Evolutionary conservation across 2,888 invertebrate species (phyloP).

Genomic region (Macrophya annulata): DNA sequence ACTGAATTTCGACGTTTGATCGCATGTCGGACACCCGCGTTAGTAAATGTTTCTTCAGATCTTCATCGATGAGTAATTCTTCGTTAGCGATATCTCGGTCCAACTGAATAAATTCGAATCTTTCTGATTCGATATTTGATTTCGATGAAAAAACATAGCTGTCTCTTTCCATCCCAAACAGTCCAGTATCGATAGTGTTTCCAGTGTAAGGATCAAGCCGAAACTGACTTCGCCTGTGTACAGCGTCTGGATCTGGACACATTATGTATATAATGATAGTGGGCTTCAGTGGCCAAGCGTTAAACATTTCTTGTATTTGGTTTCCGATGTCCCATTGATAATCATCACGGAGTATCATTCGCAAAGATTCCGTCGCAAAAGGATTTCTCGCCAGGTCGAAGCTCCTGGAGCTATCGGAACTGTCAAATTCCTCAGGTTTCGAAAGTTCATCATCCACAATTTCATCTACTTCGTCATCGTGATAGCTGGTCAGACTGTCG

Average conservation of each 20-base stretch:
- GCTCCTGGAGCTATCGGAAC: conserved; percentile 33
- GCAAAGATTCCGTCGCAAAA: conserved; percentile 24
- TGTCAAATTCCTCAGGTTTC: conserved; percentile 66
- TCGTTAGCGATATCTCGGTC: conserved; percentile 35
- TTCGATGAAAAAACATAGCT: conserved; percentile 64
- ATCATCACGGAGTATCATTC: conserved; percentile 49
- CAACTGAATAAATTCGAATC: conserved; percentile 65
- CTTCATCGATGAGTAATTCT: conserved; percentile 57
- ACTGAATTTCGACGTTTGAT: conserved; percentile 79
- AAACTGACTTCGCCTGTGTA: conserved; percentile 76
- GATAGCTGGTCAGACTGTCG: conserved; percentile 69
- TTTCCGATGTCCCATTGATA: conserved; percentile 57
- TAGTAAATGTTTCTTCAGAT: conserved; percentile 80
- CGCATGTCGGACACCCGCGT: conserved; percentile 80
- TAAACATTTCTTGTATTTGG: conserved; percentile 69
- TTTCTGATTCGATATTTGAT: conserved; percentile 58
- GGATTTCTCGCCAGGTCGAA: conserved; percentile 34
- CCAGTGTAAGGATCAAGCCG: conserved; percentile 73
- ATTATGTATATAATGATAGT: conserved; percentile 82
- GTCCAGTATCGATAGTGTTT: conserved; percentile 66
- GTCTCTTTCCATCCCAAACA: conserved; percentile 71
- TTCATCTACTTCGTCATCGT: conserved; percentile 68
- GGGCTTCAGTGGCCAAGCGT: conserved; percentile 77
- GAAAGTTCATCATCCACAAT: conserved; percentile 57
- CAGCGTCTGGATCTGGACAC: conserved; percentile 82